Percentiles rank a stretch among this genome's conserved stretches.
Evolutionary conservation across 2,797 vertebrate genomes (phyloP).

Genomic region (Rhinella marina): DNA sequence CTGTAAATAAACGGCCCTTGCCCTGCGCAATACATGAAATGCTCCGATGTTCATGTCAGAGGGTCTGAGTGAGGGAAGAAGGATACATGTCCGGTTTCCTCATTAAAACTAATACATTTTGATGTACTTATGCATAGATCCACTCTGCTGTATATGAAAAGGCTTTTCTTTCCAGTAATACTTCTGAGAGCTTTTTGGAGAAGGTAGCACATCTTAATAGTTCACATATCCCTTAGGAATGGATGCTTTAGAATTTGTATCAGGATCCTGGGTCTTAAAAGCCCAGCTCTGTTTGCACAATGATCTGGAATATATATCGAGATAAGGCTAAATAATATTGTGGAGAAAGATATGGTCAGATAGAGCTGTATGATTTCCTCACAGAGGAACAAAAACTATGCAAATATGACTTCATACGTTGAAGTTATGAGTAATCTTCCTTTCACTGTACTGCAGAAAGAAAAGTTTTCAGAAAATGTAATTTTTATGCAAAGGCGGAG

Average conservation of each 20-base stretch:
- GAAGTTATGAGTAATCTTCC: neutral
- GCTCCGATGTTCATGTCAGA: no score
- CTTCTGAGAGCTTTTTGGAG: neutral
- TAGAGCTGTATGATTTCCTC: conserved; percentile 1
- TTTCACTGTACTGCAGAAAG: neutral
- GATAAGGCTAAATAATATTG: conserved; percentile 3
- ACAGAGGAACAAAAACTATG: neutral
- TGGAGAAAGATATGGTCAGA: neutral
- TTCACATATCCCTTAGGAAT: neutral
- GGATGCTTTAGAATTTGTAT: neutral
- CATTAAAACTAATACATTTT: neutral
- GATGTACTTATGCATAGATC: neutral
- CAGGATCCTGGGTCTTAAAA: neutral
- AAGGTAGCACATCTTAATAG: neutral
- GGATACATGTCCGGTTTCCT: neutral
- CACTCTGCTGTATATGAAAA: neutral
- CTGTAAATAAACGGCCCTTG: no score
- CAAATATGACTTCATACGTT: neutral
- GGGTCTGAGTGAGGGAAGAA: no score
- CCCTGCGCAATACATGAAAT: no score
- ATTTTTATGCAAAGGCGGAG: neutral
- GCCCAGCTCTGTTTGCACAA: neutral
- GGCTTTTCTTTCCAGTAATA: neutral
- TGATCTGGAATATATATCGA: neutral
- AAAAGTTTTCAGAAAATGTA: neutral